phyloP scores from a whole-genome alignment of 2,888 invertebrate species.

The Pteria penguin region DNA sequence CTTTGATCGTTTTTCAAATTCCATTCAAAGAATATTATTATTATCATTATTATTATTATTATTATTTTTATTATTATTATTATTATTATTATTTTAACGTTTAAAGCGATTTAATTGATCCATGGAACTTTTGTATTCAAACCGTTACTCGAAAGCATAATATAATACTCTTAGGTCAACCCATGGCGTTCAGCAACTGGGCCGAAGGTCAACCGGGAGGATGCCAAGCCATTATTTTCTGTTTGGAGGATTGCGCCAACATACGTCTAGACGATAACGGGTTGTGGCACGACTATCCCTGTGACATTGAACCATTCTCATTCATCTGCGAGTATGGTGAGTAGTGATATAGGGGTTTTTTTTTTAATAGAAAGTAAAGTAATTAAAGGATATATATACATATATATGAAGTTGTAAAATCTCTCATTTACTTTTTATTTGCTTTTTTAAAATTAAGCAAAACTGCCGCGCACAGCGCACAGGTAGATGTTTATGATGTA shows the following conservation, averaged over 20 bases:
- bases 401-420: too few relatives aligned
- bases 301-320: constrained; percentile 27
- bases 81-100: too few relatives aligned
- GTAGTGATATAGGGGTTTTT: not conserved
- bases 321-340: constrained; percentile 41
- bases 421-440: too few relatives aligned
- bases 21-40: too few relatives aligned
- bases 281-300: constrained; percentile 37
- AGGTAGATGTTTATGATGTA: not conserved
- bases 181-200: constrained; percentile 31
- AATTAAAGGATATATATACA: not conserved
- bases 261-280: constrained; percentile 26
- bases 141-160: too few relatives aligned
- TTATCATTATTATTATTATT: too few relatives aligned
- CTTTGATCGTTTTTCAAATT: too few relatives aligned
- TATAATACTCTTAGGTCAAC: constrained; percentile 19
- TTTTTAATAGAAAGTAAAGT: not conserved
- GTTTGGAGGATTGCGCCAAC: constrained; percentile 37
- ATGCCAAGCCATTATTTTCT: constrained; percentile 10
- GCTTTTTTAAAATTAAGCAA: too few relatives aligned
- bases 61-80: too few relatives aligned
- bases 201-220: constrained; percentile 34
- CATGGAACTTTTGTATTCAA: too few relatives aligned
- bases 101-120: too few relatives aligned
- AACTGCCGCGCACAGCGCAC: too few relatives aligned